Evolutionary conservation across 1,140 invertebrate species (phyloP).

Genomic region (Orussus abietinus): DNA sequence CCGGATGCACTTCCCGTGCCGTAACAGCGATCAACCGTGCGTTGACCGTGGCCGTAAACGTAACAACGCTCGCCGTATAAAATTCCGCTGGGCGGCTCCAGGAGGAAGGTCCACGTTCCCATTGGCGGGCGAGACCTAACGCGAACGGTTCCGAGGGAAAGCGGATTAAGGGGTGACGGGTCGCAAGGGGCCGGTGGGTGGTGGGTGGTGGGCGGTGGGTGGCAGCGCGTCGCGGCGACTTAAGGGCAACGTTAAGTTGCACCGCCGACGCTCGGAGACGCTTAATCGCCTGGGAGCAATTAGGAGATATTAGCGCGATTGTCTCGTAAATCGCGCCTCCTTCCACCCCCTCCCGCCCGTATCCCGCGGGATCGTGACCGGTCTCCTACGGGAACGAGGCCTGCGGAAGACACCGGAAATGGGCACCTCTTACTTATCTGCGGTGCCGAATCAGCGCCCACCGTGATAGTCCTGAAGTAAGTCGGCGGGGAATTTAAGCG

Average conservation of each 20-base stretch:
- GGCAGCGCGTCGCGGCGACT: slow-evolving; percentile 4
- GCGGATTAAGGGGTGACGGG: neutral
- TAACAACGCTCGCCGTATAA: slow-evolving; percentile 20
- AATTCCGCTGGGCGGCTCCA: no score
- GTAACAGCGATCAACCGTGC: slow-evolving; percentile 27
- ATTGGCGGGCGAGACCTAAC: neutral
- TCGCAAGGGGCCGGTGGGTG: neutral
- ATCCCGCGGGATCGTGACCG: neutral
- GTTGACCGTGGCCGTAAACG: slow-evolving; percentile 22
- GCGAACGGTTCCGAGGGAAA: neutral
- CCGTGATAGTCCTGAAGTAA: no score
- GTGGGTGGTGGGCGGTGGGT: neutral
- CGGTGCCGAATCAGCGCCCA: no score
- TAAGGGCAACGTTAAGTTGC: slow-evolving; percentile 5
- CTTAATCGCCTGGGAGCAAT: neutral
- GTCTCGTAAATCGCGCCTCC: neutral
- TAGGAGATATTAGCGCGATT: neutral
- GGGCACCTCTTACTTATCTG: no score
- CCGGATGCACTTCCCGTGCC: neutral
- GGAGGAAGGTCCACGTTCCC: neutral
- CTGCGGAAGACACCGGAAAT: no score
- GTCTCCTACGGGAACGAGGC: no score
- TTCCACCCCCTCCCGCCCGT: neutral
- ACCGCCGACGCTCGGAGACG: no score
- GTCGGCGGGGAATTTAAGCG: no score